Base-by-base conservation (phyloP, 2,888 invertebrate genomes). In the Ophraella communa region DNA sequence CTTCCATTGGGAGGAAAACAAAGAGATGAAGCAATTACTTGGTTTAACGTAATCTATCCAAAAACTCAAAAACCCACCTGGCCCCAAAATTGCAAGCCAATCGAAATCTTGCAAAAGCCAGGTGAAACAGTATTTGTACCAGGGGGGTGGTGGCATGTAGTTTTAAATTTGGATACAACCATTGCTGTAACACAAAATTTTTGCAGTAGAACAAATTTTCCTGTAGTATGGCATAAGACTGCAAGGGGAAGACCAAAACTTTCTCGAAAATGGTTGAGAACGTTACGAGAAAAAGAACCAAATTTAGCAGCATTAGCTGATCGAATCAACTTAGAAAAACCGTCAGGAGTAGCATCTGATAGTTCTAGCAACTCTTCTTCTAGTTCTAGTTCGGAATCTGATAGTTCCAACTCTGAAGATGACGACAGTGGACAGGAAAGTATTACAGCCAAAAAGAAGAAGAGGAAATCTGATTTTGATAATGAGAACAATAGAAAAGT, bases 101-200 rank as follows among this genome's bases (percentile, higher is more conserved):
- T 97, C 69, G 98, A 98, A 85, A 94, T 98, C 74, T 85, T 98
- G 4, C 98, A 98, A 81, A 88, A 90, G 74, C 96, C 98, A 11
- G 98, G 98, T 18, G 98, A 98, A 81, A 98, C 98, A 3, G 96
- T 98, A 27, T 98, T 97, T 84, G 96, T 98, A 60, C 98, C 98
- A 8, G 96, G 96, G 17, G 99, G 99, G 8, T 99, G 98, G 98
- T 99, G 99, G 99, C 99, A 99, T 81, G 99, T 99, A 18, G 99
- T 99, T 11, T 85, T 99, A 27, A 99, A 99, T 83, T 84, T 99
- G 67, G 97, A 98, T 77, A 90, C 93, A 69, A 98, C 99, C 0
- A 91, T 99, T 51, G 99, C 99, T 10, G 93, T 99, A 14, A 99
- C 99, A 0, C 99, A 99, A 81, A 99, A 99, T 83, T 99, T 98